Conservation (phyloP, 2,797 vertebrate species). For the Enteromius fasciolatus region DNA sequence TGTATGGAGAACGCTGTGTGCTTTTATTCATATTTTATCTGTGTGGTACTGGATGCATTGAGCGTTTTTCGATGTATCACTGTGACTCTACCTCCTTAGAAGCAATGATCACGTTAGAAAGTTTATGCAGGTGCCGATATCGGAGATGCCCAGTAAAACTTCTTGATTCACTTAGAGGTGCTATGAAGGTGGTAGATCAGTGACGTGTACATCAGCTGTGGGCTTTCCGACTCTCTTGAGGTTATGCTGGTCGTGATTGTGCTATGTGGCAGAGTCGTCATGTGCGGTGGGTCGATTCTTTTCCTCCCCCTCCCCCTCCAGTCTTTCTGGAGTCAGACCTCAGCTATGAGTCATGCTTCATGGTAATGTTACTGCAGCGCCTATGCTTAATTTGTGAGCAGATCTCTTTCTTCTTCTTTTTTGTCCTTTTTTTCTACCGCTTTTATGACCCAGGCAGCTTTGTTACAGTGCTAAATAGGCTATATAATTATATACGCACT, state of each 20-base stretch:
- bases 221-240: background rate
- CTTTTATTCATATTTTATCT: conserved; percentile 23
- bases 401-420: conserved; percentile 10
- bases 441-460: background rate
- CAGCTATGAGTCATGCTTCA: conserved; percentile 77
- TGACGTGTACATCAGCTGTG: background rate
- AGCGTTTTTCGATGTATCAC: background rate
- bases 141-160: background rate
- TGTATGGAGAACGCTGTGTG: conserved; percentile 21
- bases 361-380: conserved; percentile 71
- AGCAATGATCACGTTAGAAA: conserved; percentile 15
- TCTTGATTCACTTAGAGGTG: conserved; percentile 3
- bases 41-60: background rate
- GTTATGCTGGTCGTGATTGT: background rate
- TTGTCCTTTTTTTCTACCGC: background rate
- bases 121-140: conserved; percentile 10
- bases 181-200: background rate
- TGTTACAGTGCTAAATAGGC: background rate
- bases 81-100: conserved; percentile 51
- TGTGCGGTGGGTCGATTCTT: conserved; percentile 14
- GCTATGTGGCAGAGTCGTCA: conserved; percentile 15
- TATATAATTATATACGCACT: background rate
- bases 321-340: conserved; percentile 57
- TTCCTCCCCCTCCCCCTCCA: conserved; percentile 12
- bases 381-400: conserved; percentile 68